Conservation (phyloP, 1,140 invertebrate species). For the Caerostris extrusa region DNA sequence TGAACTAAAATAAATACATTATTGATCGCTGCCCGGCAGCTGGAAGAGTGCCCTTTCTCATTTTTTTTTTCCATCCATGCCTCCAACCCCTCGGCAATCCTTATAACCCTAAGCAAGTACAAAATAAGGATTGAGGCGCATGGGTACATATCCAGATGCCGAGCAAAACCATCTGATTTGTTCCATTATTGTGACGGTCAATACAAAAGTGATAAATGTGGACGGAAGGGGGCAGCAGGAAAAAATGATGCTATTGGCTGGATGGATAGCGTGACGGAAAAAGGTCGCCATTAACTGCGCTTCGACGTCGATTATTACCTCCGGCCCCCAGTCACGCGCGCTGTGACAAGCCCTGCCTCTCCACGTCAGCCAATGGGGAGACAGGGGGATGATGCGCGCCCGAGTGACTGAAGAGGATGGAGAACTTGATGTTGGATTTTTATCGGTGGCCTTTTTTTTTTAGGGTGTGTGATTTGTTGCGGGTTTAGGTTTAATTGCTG, state of each 20-base stretch:
- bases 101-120: constrained; percentile 59
- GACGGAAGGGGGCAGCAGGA: constrained; percentile 17
- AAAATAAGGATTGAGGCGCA: constrained; percentile 50
- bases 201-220: constrained; percentile 77
- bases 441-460: not conserved
- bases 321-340: constrained; percentile 33
- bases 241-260: constrained; percentile 58
- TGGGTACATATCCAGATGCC: constrained; percentile 62
- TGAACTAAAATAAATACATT: constrained; percentile 31
- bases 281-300: constrained; percentile 64
- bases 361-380: constrained; percentile 47
- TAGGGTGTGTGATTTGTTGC: not conserved
- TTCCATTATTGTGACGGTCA: constrained; percentile 74
- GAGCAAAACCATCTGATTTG: constrained; percentile 65
- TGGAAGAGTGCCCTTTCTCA: not conserved
- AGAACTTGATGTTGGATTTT: not conserved
- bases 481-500: too few species aligned
- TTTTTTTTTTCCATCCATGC: too few species aligned
- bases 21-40: not conserved
- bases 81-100: constrained; percentile 15
- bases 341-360: constrained; percentile 62
- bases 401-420: constrained; percentile 27
- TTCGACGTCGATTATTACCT: constrained; percentile 73
- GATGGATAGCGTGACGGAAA: constrained; percentile 64
- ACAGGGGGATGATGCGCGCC: not conserved